These are phyloP conservation scores for Fragariocoptes setiger DNA, from an alignment of 1,140 invertebrate genomes.

Conservation along the genomic window DNA sequence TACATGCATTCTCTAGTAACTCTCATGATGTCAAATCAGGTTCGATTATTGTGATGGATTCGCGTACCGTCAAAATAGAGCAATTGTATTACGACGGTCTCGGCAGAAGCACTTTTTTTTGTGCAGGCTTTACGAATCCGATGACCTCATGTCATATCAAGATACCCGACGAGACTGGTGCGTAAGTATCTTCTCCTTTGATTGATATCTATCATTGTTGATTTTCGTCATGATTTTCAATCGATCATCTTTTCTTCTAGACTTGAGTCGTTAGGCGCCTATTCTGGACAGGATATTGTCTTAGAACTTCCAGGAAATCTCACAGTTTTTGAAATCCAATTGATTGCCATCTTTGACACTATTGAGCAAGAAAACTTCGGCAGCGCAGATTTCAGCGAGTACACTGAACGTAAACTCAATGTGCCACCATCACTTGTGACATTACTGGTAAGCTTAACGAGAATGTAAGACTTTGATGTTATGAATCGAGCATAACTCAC, in stretches of 20 bases:
- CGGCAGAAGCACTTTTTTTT: conserved; percentile 45
- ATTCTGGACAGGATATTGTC: conserved; percentile 63
- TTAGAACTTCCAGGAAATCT: conserved; percentile 42
- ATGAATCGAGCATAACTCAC: background rate
- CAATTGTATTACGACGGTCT: conserved; percentile 59
- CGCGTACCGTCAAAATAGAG: conserved; percentile 65
- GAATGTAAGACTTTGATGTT: too few relatives aligned
- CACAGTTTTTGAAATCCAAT: conserved; percentile 64
- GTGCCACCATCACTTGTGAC: conserved; percentile 30
- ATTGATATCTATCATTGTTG: background rate
- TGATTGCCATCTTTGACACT: conserved; percentile 48
- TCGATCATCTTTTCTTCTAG: conserved; percentile 18
- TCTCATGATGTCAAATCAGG: conserved; percentile 57
- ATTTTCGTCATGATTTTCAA: background rate
- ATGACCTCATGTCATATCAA: conserved; percentile 48
- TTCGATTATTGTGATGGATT: conserved; percentile 59
- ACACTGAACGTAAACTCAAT: conserved; percentile 41
- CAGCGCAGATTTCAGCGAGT: conserved; percentile 51
- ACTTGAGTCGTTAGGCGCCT: conserved; percentile 36
- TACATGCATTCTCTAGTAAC: conserved; percentile 33
- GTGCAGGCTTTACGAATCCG: conserved; percentile 51
- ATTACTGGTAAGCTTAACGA: conserved; percentile 9
- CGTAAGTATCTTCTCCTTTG: conserved; percentile 15
- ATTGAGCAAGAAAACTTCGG: conserved; percentile 57
- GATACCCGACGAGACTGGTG: conserved; percentile 47